Evolutionary conservation across 2,113 vertebrate species (phyloP).

Genomic region (Cyphotilapia sp.): DNA sequence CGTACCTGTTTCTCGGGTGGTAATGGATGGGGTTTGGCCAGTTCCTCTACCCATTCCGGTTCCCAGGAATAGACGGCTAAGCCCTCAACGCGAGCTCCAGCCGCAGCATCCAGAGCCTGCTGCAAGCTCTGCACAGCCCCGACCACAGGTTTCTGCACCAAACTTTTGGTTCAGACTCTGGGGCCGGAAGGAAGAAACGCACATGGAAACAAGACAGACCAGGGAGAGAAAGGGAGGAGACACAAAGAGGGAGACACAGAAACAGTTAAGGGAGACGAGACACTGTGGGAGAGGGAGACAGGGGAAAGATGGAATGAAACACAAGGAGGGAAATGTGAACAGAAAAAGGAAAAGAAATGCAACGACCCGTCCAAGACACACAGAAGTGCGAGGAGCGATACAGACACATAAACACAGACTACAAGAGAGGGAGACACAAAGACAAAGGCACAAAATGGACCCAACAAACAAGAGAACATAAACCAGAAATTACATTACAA

Average conservation of each 20-base stretch:
- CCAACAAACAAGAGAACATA: not conserved
- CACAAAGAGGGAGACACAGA: rapidly evolving
- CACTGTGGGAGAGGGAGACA: not conserved
- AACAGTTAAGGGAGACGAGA: not conserved
- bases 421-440: not conserved
- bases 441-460: not conserved
- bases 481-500: not conserved
- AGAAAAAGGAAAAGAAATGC: rapidly evolving
- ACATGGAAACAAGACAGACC: not conserved
- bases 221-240: rapidly evolving
- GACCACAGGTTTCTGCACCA: rapidly evolving
- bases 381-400: not conserved
- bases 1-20: rapidly evolving
- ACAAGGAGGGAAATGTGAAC: not conserved
- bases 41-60: not conserved
- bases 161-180: not conserved
- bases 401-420: rapidly evolving
- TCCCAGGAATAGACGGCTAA: not conserved
- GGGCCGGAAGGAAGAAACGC: rapidly evolving
- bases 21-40: not conserved
- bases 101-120: rapidly evolving
- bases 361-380: not conserved
- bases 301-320: not conserved
- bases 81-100: rapidly evolving
- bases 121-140: not conserved